phyloP scores from a whole-genome alignment of 2,113 vertebrate genomes.

The Columba janthina region DNA sequence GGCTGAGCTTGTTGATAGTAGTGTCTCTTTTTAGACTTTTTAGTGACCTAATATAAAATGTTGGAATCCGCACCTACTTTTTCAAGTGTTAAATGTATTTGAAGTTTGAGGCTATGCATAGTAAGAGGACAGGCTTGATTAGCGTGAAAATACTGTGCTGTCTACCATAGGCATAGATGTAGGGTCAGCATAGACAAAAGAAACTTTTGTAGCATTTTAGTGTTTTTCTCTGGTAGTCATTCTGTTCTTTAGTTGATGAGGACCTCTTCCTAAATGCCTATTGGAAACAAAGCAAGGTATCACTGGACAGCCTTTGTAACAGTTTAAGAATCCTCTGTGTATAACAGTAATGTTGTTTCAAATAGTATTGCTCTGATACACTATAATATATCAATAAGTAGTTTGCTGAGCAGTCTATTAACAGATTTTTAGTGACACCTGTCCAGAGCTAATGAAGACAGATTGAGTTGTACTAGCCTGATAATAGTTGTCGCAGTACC shows the following conservation, averaged over 20 bases:
- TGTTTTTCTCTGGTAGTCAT: not conserved
- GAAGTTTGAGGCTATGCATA: not conserved
- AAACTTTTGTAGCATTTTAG: not conserved
- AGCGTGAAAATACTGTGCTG: not conserved
- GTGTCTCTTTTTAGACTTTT: not conserved
- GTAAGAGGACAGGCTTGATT: not conserved
- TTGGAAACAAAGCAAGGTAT: not conserved
- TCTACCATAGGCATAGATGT: not conserved
- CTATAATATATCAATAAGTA: not conserved
- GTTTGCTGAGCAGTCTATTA: not conserved
- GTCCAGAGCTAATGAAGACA: not conserved
- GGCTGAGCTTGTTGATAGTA: not conserved
- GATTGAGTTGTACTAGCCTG: not conserved
- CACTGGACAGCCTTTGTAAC: not conserved
- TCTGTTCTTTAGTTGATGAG: not conserved
- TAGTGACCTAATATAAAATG: not conserved
- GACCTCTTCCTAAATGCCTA: not conserved
- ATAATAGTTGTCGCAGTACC: not conserved
- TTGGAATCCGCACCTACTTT: not conserved
- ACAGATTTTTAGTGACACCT: rapidly evolving
- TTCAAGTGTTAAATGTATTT: not conserved
- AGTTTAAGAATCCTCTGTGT: rapidly evolving
- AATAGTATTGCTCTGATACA: not conserved
- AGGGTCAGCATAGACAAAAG: not conserved
- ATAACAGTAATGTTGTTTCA: not conserved